Conservation (phyloP, 1,140 invertebrate species). For the Melanaphis sacchari region DNA sequence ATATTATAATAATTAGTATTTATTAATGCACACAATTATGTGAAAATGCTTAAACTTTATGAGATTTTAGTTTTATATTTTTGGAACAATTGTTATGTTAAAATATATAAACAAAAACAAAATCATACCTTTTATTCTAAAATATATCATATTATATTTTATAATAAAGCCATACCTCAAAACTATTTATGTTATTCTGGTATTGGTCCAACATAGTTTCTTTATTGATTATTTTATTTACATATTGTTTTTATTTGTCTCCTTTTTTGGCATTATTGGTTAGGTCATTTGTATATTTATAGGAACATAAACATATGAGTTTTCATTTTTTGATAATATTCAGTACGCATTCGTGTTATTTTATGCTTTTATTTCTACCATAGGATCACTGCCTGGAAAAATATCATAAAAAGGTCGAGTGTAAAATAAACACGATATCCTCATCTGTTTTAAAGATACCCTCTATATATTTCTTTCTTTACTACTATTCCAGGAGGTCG, state of each 20-base stretch:
- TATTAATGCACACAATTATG: not conserved
- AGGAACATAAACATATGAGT: not conserved
- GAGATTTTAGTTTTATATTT: not conserved
- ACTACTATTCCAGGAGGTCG: not conserved
- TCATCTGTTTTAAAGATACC: not conserved
- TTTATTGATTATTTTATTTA: not conserved
- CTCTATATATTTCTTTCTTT: not conserved
- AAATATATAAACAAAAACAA: not conserved
- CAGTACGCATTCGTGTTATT: slow-evolving; percentile 32
- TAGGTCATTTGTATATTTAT: not conserved
- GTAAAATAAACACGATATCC: slow-evolving; percentile 49
- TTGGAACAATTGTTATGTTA: not conserved
- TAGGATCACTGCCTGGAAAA: not conserved
- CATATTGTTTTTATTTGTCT: not conserved
- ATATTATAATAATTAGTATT: not conserved
- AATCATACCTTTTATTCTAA: not conserved
- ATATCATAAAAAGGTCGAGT: slow-evolving; percentile 40
- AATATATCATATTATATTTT: not conserved
- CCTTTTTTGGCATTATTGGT: not conserved
- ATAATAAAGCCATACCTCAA: not conserved
- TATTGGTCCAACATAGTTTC: not conserved
- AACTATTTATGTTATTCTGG: not conserved
- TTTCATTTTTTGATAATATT: not conserved
- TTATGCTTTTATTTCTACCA: not conserved
- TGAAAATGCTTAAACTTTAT: not conserved